phyloP scores from a whole-genome alignment of 2,113 vertebrate genomes.

The Pollimyrus isidori region DNA sequence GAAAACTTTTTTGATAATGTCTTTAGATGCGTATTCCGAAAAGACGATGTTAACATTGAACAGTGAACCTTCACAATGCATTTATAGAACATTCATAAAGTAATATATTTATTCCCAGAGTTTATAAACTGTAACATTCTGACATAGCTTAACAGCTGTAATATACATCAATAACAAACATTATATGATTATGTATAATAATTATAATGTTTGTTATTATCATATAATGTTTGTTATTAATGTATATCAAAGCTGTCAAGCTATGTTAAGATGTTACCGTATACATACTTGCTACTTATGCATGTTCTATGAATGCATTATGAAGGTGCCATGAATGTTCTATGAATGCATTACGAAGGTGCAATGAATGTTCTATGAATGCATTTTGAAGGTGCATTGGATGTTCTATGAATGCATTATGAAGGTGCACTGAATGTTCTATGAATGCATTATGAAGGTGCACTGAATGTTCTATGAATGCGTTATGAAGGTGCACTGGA shows the following conservation, averaged over 20 bases:
- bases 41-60: background rate
- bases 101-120: background rate
- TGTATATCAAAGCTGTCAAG: background rate
- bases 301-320: too few relatives aligned
- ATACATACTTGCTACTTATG: background rate
- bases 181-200: background rate
- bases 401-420: background rate
- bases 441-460: too few relatives aligned
- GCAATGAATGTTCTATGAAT: too few relatives aligned
- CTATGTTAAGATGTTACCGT: background rate
- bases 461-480: too few relatives aligned
- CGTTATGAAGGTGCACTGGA: too few relatives aligned
- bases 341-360: too few relatives aligned
- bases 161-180: background rate
- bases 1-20: background rate
- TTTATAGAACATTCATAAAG: background rate
- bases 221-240: background rate
- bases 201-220: background rate
- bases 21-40: background rate
- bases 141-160: background rate
- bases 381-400: too few relatives aligned
- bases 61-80: background rate
- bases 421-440: background rate
- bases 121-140: background rate
- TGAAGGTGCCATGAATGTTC: too few relatives aligned